Conservation (phyloP, 2,113 vertebrate genomes). For the Carettochelys insculpta region DNA sequence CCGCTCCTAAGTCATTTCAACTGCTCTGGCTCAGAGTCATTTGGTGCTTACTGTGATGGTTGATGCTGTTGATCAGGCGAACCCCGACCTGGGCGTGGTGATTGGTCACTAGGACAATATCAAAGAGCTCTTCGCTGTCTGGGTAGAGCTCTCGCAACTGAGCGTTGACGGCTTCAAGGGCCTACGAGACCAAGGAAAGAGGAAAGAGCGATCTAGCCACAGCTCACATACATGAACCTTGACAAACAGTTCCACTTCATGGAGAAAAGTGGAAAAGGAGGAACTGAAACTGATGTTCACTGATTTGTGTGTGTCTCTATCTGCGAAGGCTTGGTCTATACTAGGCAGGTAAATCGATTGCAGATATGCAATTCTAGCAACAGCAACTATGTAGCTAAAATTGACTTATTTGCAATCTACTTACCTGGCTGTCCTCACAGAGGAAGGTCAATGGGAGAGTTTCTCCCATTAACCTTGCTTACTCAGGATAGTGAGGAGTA, state of each 20-base stretch:
- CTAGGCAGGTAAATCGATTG: too few species aligned
- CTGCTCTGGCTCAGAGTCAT: rapidly evolving
- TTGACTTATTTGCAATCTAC: too few species aligned
- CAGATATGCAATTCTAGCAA: too few species aligned
- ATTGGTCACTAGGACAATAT: conserved; percentile 96
- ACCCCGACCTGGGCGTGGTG: conserved; percentile 93
- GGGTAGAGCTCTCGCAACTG: conserved; percentile 90
- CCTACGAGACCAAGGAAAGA: conserved; percentile 72
- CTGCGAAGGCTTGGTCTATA: too few species aligned
- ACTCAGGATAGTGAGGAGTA: too few species aligned
- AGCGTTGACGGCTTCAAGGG: conserved; percentile 91
- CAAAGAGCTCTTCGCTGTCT: conserved; percentile 92
- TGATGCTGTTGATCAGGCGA: conserved; percentile 95
- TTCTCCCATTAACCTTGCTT: too few species aligned
- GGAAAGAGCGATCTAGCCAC: neutral
- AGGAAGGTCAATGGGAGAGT: too few species aligned
- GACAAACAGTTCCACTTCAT: neutral
- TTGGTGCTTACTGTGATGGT: conserved; percentile 86
- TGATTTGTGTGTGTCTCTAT: neutral
- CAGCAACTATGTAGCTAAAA: too few species aligned
- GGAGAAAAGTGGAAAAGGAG: neutral
- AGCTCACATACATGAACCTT: neutral
- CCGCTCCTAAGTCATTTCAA: rapidly evolving
- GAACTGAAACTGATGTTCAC: neutral
- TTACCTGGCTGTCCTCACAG: too few species aligned